phyloP scores from a whole-genome alignment of 2,113 vertebrate genomes.

The Argyrosomus japonicus region DNA sequence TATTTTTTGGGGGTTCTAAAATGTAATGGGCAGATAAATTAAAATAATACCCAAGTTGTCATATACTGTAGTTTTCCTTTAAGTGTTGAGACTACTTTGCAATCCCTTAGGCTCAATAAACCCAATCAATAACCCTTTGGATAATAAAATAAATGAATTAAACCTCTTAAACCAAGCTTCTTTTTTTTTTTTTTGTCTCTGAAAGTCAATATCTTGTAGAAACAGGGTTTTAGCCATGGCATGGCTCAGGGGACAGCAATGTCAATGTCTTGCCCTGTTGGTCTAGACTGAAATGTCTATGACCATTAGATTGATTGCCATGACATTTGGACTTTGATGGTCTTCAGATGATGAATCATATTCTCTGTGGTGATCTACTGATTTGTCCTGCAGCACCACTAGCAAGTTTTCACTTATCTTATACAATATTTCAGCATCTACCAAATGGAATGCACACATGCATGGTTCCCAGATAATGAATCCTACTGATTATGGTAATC shows the following conservation, averaged over 20 bases:
- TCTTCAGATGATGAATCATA: no score
- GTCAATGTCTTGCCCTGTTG: neutral
- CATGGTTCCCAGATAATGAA: no score
- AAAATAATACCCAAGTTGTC: neutral
- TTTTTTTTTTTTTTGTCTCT: neutral
- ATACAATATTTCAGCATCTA: no score
- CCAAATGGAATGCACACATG: no score
- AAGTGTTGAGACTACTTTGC: neutral
- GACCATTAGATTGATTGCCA: no score
- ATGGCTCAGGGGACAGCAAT: neutral
- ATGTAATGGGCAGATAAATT: neutral
- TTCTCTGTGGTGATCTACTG: no score
- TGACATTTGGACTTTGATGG: no score
- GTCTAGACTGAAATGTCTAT: no score
- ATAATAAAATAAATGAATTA: neutral
- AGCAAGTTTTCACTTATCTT: no score
- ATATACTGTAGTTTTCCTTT: neutral
- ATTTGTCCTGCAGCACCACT: no score
- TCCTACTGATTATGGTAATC: no score
- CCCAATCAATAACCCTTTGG: neutral
- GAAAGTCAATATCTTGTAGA: neutral
- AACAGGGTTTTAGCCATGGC: no score
- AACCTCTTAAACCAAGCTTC: neutral
- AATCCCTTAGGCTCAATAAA: neutral
- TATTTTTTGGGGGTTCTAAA: neutral